Conservation (phyloP, 2,888 invertebrate genomes). For the Andrena bicolor region DNA sequence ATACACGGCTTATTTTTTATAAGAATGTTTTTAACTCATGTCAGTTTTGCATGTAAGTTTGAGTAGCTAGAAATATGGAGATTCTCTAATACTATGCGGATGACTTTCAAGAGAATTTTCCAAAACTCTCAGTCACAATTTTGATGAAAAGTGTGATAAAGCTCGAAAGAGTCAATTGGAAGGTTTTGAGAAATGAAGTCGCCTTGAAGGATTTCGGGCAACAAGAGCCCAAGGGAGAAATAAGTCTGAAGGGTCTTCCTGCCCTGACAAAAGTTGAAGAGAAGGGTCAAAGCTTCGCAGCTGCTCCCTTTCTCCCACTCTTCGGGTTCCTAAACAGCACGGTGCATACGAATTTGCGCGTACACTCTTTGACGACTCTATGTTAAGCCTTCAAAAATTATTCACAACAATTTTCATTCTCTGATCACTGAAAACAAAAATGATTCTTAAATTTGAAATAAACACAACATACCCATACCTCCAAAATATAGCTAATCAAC, state of each 20-base stretch:
- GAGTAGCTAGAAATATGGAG: too few species aligned
- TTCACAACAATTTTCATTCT: too few species aligned
- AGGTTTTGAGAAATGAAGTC: constrained; percentile 20
- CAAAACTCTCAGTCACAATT: background rate
- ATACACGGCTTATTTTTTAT: too few species aligned
- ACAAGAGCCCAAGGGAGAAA: background rate
- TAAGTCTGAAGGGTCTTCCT: constrained; percentile 15
- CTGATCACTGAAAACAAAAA: too few species aligned
- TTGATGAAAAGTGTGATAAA: background rate
- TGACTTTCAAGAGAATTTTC: background rate
- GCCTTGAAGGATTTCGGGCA: constrained; percentile 16
- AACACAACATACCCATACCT: too few species aligned
- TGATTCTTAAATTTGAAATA: too few species aligned
- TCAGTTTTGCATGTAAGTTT: too few species aligned
- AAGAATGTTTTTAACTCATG: too few species aligned
- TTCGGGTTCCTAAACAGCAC: constrained; percentile 8
- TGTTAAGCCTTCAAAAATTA: too few species aligned
- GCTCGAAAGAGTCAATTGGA: background rate
- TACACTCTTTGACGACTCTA: background rate
- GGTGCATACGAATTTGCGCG: constrained; percentile 52
- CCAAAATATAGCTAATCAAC: too few species aligned
- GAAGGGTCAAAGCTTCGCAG: constrained; percentile 53
- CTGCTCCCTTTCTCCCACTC: constrained; percentile 30
- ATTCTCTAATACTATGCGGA: too few species aligned
- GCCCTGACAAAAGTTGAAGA: constrained; percentile 52